phyloP scores from a whole-genome alignment of 2,113 vertebrate species.

The Aegotheles bennettii region DNA sequence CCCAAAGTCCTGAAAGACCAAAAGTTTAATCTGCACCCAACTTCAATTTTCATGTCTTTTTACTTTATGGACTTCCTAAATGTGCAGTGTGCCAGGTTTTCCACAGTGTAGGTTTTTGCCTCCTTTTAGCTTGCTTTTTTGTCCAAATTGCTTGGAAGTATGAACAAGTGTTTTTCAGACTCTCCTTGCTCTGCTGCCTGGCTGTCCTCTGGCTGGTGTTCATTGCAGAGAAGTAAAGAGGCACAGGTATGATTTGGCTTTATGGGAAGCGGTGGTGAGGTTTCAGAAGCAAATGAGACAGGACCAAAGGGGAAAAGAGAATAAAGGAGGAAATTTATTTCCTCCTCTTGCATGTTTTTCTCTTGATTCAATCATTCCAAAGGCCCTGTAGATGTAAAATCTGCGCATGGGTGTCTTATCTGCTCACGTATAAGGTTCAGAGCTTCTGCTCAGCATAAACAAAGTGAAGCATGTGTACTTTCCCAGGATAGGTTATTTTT shows the following conservation, averaged over 20 bases:
- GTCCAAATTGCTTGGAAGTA: rapidly evolving
- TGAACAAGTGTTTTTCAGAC: not conserved
- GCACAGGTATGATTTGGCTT: rapidly evolving
- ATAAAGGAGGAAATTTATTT: not conserved
- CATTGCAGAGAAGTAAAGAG: not conserved
- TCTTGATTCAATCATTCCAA: not conserved
- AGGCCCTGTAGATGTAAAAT: not conserved
- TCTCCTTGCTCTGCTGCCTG: not conserved
- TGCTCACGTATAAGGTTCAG: not conserved
- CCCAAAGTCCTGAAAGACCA: not conserved
- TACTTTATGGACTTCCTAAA: not conserved
- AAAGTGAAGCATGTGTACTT: not conserved
- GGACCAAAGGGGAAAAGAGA: not conserved
- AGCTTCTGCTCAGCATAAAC: not conserved
- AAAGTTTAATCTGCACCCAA: not conserved
- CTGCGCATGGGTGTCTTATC: rapidly evolving
- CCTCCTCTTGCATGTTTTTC: not conserved
- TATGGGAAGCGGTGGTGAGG: not conserved
- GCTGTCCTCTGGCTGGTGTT: not conserved
- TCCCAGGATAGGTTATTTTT: not conserved
- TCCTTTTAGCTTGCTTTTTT: not conserved
- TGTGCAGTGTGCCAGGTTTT: rapidly evolving
- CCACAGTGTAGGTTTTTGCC: not conserved
- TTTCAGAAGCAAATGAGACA: not conserved
- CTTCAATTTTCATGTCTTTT: not conserved